Evolutionary conservation across 2,113 vertebrate species (phyloP).

Genomic region (Istiophorus platypterus): DNA sequence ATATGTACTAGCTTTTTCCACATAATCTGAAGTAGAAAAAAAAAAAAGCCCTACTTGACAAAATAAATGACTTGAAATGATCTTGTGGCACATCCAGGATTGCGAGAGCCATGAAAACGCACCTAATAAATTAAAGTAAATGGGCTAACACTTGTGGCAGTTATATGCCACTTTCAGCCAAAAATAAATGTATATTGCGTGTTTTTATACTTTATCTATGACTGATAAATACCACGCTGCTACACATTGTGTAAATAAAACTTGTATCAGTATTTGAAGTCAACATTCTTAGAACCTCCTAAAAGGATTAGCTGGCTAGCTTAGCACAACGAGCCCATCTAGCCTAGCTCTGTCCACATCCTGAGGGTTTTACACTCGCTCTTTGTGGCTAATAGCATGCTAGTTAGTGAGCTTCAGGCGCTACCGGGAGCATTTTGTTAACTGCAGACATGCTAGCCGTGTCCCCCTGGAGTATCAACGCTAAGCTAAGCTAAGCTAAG

Average conservation of each 20-base stretch:
- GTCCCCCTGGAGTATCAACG: no score
- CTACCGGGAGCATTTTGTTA: no score
- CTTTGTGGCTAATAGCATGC: no score
- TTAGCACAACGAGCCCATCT: not conserved
- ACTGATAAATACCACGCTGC: not conserved
- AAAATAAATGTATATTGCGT: not conserved
- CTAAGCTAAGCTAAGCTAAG: no score
- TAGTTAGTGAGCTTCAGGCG: no score
- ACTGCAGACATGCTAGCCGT: no score
- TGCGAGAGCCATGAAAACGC: not conserved
- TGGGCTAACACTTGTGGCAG: not conserved
- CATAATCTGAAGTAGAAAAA: not conserved
- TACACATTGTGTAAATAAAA: not conserved
- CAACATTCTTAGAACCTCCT: not conserved
- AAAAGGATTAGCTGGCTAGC: not conserved
- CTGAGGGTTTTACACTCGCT: no score
- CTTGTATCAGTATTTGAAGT: not conserved
- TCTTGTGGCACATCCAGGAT: not conserved
- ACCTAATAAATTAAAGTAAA: not conserved
- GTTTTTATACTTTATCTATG: not conserved
- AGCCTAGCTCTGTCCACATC: not conserved
- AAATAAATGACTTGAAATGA: not conserved
- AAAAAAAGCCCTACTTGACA: not conserved
- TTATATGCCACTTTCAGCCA: not conserved
- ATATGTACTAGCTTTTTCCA: not conserved